Evolutionary conservation across 2,797 vertebrate genomes (phyloP).

Genomic region (Oophaga sylvatica): DNA sequence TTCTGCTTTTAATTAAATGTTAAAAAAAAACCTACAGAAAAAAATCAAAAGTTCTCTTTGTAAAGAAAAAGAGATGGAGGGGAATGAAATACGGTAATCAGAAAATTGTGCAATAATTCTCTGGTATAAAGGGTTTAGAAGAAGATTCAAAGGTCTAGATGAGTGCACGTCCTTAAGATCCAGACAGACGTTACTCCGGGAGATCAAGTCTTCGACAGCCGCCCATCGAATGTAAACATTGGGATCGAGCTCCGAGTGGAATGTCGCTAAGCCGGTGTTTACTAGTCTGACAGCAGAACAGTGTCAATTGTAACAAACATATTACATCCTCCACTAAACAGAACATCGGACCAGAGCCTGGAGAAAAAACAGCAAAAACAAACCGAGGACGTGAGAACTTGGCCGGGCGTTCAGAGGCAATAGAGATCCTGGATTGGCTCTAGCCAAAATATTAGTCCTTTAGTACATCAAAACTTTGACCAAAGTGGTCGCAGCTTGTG

Average conservation of each 20-base stretch:
- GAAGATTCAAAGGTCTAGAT: background rate
- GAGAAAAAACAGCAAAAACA: background rate
- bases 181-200: background rate
- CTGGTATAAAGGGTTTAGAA: background rate
- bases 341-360: background rate
- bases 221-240: slow-evolving; percentile 11
- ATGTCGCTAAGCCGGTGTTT: slow-evolving; percentile 46
- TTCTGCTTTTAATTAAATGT: slow-evolving; percentile 52
- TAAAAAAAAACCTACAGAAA: background rate
- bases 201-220: background rate
- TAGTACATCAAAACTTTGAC: background rate
- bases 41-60: slow-evolving; percentile 24
- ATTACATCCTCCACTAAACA: slow-evolving; percentile 32
- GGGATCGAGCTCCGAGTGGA: background rate
- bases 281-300: slow-evolving; percentile 31
- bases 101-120: background rate
- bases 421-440: background rate
- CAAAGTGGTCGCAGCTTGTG: background rate
- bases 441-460: too few species aligned
- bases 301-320: slow-evolving; percentile 25
- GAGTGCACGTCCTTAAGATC: background rate
- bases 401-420: background rate
- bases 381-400: background rate
- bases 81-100: background rate
- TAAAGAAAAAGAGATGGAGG: background rate